Conservation (phyloP, 2,113 vertebrate species). For the Chamaea fasciata region DNA sequence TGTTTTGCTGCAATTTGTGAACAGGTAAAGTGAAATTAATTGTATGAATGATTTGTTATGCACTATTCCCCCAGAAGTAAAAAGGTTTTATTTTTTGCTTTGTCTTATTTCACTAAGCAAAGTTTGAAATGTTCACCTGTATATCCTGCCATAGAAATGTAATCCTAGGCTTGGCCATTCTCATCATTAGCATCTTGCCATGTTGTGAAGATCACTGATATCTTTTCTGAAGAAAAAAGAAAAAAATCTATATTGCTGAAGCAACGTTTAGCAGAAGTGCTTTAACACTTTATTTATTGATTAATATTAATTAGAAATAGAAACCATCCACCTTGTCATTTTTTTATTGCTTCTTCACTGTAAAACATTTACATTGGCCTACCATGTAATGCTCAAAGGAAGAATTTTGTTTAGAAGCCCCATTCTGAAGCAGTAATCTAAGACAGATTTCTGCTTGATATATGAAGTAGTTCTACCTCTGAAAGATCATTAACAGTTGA, state of each 20-base stretch:
- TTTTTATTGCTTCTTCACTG: neutral
- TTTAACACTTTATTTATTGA: neutral
- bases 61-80: neutral
- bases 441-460: neutral
- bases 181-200: neutral
- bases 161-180: neutral
- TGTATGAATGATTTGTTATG: neutral
- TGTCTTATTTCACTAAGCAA: neutral
- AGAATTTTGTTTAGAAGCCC: neutral
- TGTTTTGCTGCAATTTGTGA: conserved; percentile 12
- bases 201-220: neutral
- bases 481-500: neutral
- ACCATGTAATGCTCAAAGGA: neutral
- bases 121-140: neutral
- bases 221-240: neutral
- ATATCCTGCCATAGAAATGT: neutral
- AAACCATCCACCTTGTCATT: neutral
- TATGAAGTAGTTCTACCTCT: neutral
- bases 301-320: neutral
- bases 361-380: neutral
- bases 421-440: neutral
- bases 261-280: neutral
- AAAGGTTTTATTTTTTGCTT: neutral
- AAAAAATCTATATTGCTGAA: neutral
- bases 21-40: neutral